These are phyloP conservation scores for Apamea sordens DNA, from an alignment of 2,888 invertebrate genomes.

Conservation along the genomic window DNA sequence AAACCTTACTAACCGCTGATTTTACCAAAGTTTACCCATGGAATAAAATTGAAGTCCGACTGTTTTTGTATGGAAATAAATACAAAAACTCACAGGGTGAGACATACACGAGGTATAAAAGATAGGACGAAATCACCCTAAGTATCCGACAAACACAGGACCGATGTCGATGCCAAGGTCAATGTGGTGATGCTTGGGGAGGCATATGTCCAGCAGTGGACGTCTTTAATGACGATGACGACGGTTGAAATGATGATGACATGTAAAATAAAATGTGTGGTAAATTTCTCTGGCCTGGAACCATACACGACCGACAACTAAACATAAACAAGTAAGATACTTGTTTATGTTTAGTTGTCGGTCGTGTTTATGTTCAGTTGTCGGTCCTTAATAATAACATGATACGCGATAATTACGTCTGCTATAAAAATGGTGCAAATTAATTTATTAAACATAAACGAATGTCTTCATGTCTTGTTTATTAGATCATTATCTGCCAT, in stretches of 20 bases:
- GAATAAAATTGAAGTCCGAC: neutral
- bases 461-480: constrained; percentile 64
- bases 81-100: neutral
- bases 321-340: too few species aligned
- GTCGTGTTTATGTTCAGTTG: too few species aligned
- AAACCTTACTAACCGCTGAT: neutral
- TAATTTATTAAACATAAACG: constrained; percentile 60
- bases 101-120: neutral
- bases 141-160: neutral
- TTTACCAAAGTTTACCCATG: neutral
- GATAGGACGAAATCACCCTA: neutral
- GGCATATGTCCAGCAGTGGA: too few species aligned
- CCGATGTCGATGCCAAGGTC: neutral
- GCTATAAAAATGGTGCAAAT: constrained; percentile 54
- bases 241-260: neutral
- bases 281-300: neutral
- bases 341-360: too few species aligned
- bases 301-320: too few species aligned
- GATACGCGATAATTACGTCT: constrained; percentile 8
- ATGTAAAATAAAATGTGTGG: neutral
- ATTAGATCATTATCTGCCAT: constrained; percentile 60
- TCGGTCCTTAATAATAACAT: neutral
- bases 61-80: neutral
- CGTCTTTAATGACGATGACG: too few species aligned
- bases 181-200: neutral